Evolutionary conservation across 1,140 invertebrate genomes (phyloP).

Genomic region (Drosophila seguyi): DNA sequence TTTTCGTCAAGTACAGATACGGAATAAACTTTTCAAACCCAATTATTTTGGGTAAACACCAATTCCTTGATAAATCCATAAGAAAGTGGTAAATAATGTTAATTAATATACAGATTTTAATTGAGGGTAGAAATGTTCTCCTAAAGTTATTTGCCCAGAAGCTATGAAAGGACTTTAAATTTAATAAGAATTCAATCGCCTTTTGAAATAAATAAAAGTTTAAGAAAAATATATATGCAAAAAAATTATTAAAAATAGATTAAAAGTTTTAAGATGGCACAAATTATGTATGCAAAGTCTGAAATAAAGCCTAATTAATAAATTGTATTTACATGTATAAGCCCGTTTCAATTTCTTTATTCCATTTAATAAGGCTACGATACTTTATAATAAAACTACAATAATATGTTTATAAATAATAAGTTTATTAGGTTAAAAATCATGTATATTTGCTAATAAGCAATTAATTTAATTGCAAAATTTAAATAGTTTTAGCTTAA

Average conservation of each 20-base stretch:
- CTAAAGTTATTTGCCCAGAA: not conserved
- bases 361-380: too few species aligned
- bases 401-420: too few species aligned
- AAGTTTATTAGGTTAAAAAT: not conserved
- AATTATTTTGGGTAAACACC: not conserved
- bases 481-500: not conserved
- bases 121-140: not conserved
- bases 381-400: too few species aligned
- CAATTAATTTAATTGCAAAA: not conserved
- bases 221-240: too few species aligned
- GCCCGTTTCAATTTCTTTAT: not conserved
- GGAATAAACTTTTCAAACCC: not conserved
- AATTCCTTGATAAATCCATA: not conserved
- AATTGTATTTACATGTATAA: not conserved
- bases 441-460: not conserved
- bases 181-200: not conserved
- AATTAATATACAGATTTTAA: too few species aligned
- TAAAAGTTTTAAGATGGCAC: not conserved
- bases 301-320: too few species aligned
- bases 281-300: too few species aligned
- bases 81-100: not conserved
- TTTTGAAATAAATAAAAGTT: not conserved
- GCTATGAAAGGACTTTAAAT: not conserved
- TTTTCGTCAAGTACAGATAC: slow-evolving; percentile 4
- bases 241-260: not conserved